Evolutionary conservation across 1,140 invertebrate genomes (phyloP).

Genomic region (Thereuonema tuberculata): DNA sequence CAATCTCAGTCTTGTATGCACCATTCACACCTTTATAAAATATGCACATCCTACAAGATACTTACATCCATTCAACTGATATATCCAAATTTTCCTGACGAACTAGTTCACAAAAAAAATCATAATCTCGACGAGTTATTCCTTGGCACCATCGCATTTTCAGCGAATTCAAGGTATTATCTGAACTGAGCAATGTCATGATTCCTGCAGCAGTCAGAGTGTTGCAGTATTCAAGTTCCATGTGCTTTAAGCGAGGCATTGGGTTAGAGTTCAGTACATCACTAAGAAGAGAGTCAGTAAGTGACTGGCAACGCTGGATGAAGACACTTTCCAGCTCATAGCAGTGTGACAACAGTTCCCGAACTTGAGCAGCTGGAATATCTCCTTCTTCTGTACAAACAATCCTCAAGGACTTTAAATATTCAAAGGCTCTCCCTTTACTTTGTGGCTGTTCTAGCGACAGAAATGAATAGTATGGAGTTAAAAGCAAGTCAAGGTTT

Average conservation of each 20-base stretch:
- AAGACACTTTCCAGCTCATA: background rate
- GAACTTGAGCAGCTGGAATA: background rate
- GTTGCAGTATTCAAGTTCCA: constrained; percentile 6
- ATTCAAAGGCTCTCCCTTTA: background rate
- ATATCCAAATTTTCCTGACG: background rate
- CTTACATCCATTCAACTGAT: background rate
- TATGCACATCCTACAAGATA: too few species aligned
- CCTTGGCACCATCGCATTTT: background rate
- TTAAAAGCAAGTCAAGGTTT: background rate
- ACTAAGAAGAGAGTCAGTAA: background rate
- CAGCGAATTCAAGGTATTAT: background rate
- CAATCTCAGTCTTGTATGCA: too few species aligned
- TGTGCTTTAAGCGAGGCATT: background rate
- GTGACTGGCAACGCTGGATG: background rate
- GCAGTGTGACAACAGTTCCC: background rate
- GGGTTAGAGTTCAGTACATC: background rate
- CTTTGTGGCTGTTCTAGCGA: background rate
- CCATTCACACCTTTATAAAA: too few species aligned
- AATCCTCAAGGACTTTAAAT: background rate
- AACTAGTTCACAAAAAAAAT: background rate
- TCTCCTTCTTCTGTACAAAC: background rate
- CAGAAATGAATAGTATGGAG: background rate
- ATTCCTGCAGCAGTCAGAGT: background rate
- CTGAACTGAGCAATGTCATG: background rate
- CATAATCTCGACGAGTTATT: background rate